phyloP scores from a whole-genome alignment of 2,888 invertebrate species.

The Norana najaformis region DNA sequence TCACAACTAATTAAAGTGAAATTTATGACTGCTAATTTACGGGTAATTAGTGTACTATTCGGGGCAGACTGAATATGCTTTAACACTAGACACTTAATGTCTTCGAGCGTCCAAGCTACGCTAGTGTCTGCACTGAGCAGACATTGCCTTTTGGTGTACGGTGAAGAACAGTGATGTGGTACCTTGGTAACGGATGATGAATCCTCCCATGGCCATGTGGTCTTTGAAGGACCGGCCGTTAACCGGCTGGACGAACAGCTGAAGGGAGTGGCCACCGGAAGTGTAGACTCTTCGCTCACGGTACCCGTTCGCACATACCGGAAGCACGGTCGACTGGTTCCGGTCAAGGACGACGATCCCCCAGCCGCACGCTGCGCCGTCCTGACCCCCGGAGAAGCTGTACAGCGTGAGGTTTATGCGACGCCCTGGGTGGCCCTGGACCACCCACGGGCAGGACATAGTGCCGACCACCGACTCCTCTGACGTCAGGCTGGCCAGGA shows the following conservation, averaged over 20 bases:
- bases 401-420: constrained; percentile 38
- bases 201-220: constrained; percentile 1
- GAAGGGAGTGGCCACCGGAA: neutral
- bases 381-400: constrained; percentile 29
- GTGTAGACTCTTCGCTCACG: neutral
- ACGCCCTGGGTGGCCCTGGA: constrained; percentile 34
- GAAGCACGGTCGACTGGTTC: constrained; percentile 14
- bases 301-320: neutral
- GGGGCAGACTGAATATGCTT: too few species aligned
- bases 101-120: too few species aligned
- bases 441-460: constrained; percentile 37
- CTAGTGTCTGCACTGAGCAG: too few species aligned
- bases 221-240: neutral
- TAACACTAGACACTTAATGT: too few species aligned
- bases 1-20: too few species aligned
- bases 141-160: neutral
- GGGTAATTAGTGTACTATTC: too few species aligned
- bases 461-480: constrained; percentile 27
- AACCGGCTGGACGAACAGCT: constrained; percentile 1
- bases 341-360: neutral
- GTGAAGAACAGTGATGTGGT: neutral
- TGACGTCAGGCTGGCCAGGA: constrained; percentile 9
- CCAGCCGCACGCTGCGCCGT: neutral
- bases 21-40: too few species aligned
- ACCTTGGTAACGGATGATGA: constrained; percentile 24